Base-by-base conservation (phyloP, 2,113 vertebrate species). In the Syngnathoides biaculeatus region DNA sequence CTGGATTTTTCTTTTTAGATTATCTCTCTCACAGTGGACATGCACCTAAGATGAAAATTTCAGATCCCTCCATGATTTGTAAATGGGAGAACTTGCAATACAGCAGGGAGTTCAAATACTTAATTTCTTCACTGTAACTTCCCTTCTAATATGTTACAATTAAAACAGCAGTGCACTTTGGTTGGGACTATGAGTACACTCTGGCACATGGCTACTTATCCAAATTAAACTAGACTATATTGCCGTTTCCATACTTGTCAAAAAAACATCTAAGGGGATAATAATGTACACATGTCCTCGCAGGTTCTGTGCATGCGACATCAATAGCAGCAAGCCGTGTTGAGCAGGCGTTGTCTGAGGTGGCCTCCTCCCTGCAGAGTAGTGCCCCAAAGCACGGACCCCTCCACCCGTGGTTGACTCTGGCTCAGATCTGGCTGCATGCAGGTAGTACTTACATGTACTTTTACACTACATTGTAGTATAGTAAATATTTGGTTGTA, bases 401-500 rank as follows among this genome's bases (percentile, higher is more conserved):
- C 0, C 79, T 98, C 47, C 95, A 99, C 79, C 97, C 97, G 74
- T 99, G 97, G 97, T 96, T 99, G 97, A 99, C 96, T 0, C 89
- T 99, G 81, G 96, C 97, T 42, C 97, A 98, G 90, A 99, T 99
- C 87, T 99, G 97, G 97, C 93, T 99, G 64, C 97, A 99, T 62
- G 97, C 97, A 94, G 97, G 97, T 98, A 88, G 97, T 98, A 88
- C 15, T 52, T 15, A 2, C 38, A 0, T 13, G 17, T 22, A n/a
- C n/a, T 24, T 5, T 53, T 12, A 53, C n/a, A 47, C 17, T 27
- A n/a, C 53, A 27, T 22, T 12, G 9, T 11, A 42, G 4, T 22
- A 13, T 43, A 43, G 6, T 43, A 5, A 43, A 43, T 43, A 43
- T 2, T 43, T 8, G 42, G 10, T 43, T 43, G 42, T 10, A 43